Evolutionary conservation across 1,140 invertebrate genomes (phyloP).

Genomic region (Thalassaphorura encarpata): DNA sequence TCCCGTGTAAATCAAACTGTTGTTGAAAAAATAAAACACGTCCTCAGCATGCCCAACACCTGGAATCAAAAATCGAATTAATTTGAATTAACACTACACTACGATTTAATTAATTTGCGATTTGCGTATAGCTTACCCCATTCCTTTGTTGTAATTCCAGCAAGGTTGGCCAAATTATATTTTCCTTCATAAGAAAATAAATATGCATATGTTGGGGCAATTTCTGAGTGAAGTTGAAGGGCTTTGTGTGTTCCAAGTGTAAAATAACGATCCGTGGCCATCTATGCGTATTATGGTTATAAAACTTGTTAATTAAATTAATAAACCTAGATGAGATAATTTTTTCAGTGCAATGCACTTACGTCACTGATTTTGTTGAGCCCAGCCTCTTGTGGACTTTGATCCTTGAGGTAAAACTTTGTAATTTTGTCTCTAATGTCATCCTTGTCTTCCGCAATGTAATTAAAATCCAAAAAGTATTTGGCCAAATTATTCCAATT

Average conservation of each 20-base stretch:
- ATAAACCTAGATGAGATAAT: neutral
- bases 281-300: slow-evolving; percentile 9
- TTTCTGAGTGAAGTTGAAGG: neutral
- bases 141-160: slow-evolving; percentile 4
- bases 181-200: slow-evolving; percentile 17
- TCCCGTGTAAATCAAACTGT: slow-evolving; percentile 8
- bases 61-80: slow-evolving; percentile 4
- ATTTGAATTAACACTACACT: neutral
- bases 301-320: neutral
- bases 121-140: neutral
- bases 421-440: neutral
- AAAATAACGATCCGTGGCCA: slow-evolving; percentile 1
- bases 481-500: neutral
- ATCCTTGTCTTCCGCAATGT: neutral
- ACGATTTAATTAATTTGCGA: neutral
- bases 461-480: neutral
- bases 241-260: neutral
- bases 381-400: neutral
- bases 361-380: neutral
- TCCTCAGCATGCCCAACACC: slow-evolving; percentile 23
- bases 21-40: slow-evolving; percentile 23
- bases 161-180: slow-evolving; percentile 9
- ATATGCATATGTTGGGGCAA: neutral
- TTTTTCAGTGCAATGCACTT: neutral
- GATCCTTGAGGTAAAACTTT: neutral